Evolutionary conservation across 2,888 invertebrate genomes (phyloP).

Genomic region (Trachelus tabidus): DNA sequence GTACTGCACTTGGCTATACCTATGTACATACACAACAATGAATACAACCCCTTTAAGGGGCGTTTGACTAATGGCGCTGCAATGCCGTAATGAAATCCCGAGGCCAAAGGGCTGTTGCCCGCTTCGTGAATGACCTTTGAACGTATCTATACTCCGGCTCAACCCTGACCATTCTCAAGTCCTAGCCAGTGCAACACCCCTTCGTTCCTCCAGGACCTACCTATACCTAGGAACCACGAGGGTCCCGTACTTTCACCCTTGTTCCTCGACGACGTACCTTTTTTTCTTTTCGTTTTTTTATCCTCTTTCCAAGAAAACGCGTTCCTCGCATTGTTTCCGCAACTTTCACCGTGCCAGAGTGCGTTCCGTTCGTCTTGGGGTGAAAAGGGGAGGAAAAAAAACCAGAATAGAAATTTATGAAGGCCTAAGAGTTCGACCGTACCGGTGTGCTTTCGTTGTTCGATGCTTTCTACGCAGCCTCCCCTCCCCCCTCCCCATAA

Average conservation of each 20-base stretch:
- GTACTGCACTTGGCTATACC: neutral
- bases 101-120: conserved; percentile 40
- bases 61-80: conserved; percentile 48
- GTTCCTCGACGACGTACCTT: conserved; percentile 11
- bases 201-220: conserved; percentile 16
- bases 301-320: conserved; percentile 28
- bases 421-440: conserved; percentile 23
- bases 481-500: neutral
- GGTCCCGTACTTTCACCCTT: conserved; percentile 22
- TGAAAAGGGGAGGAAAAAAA: conserved; percentile 37
- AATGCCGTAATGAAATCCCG: conserved; percentile 40
- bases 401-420: conserved; percentile 53
- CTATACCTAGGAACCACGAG: conserved; percentile 12
- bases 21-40: neutral
- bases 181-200: conserved; percentile 16
- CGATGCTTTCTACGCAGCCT: neutral
- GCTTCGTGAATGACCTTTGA: conserved; percentile 25
- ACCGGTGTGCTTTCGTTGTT: neutral
- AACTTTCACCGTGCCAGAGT: conserved; percentile 50
- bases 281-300: conserved; percentile 21
- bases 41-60: conserved; percentile 24
- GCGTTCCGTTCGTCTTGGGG: conserved; percentile 21
- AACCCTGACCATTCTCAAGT: conserved; percentile 35
- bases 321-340: conserved; percentile 55
- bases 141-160: neutral